Percentiles rank a stretch among this genome's conserved stretches.
phyloP scores from a whole-genome alignment of 2,888 invertebrate genomes.

The Lycocerus yunnanus region DNA sequence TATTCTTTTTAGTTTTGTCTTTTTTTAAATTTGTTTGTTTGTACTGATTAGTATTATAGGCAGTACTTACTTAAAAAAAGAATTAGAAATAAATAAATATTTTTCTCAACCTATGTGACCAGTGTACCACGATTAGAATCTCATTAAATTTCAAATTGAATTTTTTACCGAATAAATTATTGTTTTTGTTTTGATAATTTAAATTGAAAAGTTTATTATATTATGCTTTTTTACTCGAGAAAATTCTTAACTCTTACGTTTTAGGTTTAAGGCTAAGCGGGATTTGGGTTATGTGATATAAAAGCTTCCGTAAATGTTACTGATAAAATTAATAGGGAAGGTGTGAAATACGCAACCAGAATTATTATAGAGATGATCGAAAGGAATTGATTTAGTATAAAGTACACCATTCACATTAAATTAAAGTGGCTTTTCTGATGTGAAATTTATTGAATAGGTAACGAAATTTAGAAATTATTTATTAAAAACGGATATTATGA shows the following conservation, averaged over 20 bases:
- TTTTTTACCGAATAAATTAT: background rate
- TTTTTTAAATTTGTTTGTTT: too few relatives aligned
- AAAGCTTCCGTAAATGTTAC: background rate
- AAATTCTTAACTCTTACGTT: background rate
- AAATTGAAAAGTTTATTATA: background rate
- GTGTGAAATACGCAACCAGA: background rate
- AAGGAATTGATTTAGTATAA: background rate
- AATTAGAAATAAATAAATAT: too few relatives aligned
- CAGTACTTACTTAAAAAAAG: too few relatives aligned
- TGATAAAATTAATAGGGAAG: background rate
- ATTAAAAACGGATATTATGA: background rate
- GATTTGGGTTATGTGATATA: background rate
- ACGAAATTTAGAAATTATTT: background rate
- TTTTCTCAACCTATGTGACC: too few relatives aligned
- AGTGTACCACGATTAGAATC: too few relatives aligned
- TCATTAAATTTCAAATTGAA: too few relatives aligned
- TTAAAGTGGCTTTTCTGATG: background rate
- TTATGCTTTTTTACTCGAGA: background rate
- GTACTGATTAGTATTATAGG: too few relatives aligned
- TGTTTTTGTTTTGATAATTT: background rate
- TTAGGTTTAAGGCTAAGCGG: background rate
- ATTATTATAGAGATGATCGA: background rate
- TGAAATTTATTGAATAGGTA: background rate
- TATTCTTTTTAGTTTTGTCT: too few relatives aligned
- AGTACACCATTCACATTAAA: background rate